Evolutionary conservation across 2,888 invertebrate genomes (phyloP).

Genomic region (Ichneumon xanthorius): DNA sequence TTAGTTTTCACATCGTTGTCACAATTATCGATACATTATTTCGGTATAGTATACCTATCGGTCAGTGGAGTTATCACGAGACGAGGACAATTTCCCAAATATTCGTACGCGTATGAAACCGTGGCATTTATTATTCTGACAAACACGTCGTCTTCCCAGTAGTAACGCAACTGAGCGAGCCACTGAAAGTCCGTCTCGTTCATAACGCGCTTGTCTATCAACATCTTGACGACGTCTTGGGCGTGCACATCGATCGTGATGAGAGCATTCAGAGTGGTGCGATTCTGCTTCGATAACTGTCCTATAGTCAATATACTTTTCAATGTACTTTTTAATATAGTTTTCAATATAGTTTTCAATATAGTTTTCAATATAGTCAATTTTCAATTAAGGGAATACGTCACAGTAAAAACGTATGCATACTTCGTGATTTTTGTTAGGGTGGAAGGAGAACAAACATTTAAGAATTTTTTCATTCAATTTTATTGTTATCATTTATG

Average conservation of each 20-base stretch:
- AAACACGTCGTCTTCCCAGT: conserved; percentile 89
- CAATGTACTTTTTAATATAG: no score
- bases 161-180: conserved; percentile 93
- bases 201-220: conserved; percentile 88
- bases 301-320: conserved; percentile 85
- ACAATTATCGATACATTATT: not conserved
- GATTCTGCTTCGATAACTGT: conserved; percentile 89
- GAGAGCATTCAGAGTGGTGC: conserved; percentile 92
- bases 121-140: conserved; percentile 93
- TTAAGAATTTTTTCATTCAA: no score
- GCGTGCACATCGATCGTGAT: conserved; percentile 95
- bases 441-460: no score
- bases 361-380: no score
- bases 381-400: no score
- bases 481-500: no score
- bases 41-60: conserved; percentile 85
- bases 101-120: conserved; percentile 93
- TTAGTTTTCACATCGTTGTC: not conserved
- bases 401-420: no score
- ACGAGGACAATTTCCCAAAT: conserved; percentile 92
- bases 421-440: no score
- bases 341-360: no score
- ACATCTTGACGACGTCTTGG: conserved; percentile 91
- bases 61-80: conserved; percentile 92
- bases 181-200: conserved; percentile 93